phyloP scores from a whole-genome alignment of 2,888 invertebrate genomes.

The Dynastes tityus region DNA sequence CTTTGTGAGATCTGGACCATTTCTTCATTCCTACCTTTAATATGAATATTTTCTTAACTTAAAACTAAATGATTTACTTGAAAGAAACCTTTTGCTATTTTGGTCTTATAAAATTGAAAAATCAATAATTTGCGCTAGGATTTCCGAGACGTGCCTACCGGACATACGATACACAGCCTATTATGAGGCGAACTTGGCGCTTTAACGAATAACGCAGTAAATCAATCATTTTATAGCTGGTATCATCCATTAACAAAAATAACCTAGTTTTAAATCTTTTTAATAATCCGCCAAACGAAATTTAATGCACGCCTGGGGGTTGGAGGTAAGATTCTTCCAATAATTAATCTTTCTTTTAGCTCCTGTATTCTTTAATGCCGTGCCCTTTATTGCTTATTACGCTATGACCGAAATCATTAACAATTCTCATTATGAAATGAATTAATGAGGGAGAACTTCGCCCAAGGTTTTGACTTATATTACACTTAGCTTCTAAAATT shows the following conservation, averaged over 20 bases:
- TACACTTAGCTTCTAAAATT: too few species aligned
- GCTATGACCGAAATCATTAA: constrained; percentile 28
- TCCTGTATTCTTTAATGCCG: not conserved
- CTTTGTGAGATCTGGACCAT: too few species aligned
- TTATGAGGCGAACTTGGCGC: constrained; percentile 15
- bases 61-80: too few species aligned
- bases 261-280: constrained; percentile 38
- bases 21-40: too few species aligned
- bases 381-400: constrained; percentile 28
- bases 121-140: not conserved
- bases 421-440: constrained; percentile 35
- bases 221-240: constrained; percentile 41
- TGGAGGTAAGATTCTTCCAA: constrained; percentile 4
- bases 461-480: not conserved
- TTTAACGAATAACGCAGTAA: constrained; percentile 8
- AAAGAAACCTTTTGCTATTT: too few species aligned
- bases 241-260: constrained; percentile 43
- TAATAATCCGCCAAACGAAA: constrained; percentile 48
- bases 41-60: too few species aligned
- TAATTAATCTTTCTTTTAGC: constrained; percentile 48
- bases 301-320: constrained; percentile 46
- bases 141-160: not conserved
- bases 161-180: not conserved
- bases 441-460: constrained; percentile 14
- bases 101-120: not conserved